A percentile compares a stretch with the other conserved stretches of the same genome.
These are phyloP conservation scores for Laupala kohalensis DNA, from an alignment of 1,140 invertebrate genomes.

Conservation along the genomic window DNA sequence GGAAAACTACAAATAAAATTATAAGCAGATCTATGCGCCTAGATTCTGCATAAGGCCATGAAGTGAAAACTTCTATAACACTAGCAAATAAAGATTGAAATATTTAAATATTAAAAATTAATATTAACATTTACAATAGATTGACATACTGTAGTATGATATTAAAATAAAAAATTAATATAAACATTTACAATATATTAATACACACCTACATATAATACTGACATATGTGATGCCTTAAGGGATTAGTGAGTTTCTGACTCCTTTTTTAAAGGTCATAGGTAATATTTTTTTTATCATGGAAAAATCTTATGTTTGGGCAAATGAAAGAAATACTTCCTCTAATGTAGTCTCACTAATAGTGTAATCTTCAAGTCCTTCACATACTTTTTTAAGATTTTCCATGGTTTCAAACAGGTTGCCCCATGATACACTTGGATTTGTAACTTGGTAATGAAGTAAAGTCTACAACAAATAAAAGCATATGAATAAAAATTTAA, in stretches of 20 bases:
- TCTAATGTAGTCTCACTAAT: constrained; percentile 50
- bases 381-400: constrained; percentile 25
- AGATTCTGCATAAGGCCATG: no score
- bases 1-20: no score
- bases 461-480: constrained; percentile 29
- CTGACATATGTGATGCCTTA: not conserved
- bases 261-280: not conserved
- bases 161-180: no score
- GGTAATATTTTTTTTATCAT: not conserved
- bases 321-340: constrained; percentile 37
- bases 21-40: no score
- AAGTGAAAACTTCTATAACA: no score
- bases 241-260: no score
- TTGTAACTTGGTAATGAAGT: constrained; percentile 38
- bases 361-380: constrained; percentile 40
- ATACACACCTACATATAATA: no score
- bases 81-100: no score
- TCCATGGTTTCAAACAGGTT: constrained; percentile 41
- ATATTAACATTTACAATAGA: no score
- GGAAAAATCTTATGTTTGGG: constrained; percentile 8
- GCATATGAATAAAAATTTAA: not conserved
- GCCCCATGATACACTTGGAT: constrained; percentile 29
- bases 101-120: no score
- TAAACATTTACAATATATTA: no score
- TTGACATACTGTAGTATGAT: no score